Evolutionary conservation across 2,113 vertebrate genomes (phyloP), one percentile per base, ranked within the genome.

Genomic region (Stegostoma tigrinum): DNA sequence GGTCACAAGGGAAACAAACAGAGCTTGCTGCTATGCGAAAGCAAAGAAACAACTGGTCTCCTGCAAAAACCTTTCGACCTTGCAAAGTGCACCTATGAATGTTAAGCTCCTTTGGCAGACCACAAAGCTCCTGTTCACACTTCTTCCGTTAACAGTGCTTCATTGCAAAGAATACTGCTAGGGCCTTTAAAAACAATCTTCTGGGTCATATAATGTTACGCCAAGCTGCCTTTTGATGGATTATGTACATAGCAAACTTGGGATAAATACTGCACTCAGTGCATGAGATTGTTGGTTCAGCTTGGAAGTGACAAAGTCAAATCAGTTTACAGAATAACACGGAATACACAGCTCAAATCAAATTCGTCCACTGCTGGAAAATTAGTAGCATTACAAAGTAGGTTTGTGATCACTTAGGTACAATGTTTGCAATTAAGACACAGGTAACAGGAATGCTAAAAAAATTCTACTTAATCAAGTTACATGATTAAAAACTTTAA

Each of bases 1-100:
- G 96, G 97, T 97, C 97, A 96, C 96, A 95, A 95, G 96, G 97
- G 96, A 97, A 96, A 17, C 2, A 0, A 0, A 34, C 96, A 64
- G 96, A 96, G 95, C 96, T 96, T 95, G 0, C 87, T 10, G 2
- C 67, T 96, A 93, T 96, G 94, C 95, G 66, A 96, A 86, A 96
- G 96, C 96, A 70, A 85, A 94, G 96, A 68, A 34, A 96, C 96
- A 96, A 42, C 96, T 96, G 97, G 97, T 97, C 96, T 97, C 96
- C 96, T 91, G 93, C 95, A 95, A 83, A 96, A 95, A 97, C 97
- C 96, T 97, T 42, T 94, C 96, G 97, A 96, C 97, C 97, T 96
- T 86, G 17, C 38, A 95, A 95, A 96, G 15, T 94, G 96, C 96
- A 96, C 96, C 97, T 95, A 52, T 96, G 96, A 96, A 96, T 96